Percentiles rank a stretch among this genome's conserved stretches.
phyloP scores from a whole-genome alignment of 2,113 vertebrate genomes.

The Corythaixoides concolor region DNA sequence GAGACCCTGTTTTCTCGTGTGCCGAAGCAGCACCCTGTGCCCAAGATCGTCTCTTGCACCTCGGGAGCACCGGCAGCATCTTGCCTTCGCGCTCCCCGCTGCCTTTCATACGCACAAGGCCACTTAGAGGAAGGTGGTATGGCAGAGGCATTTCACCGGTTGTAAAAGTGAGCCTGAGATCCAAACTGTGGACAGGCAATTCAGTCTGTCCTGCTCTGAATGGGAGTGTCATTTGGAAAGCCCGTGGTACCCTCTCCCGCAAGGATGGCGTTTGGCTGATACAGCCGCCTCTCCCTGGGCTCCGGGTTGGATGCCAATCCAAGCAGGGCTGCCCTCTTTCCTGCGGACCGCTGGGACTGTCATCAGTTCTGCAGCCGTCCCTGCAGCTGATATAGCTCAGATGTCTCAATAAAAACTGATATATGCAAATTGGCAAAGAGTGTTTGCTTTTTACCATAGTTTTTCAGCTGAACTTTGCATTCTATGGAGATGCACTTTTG shows the following conservation, averaged over 20 bases:
- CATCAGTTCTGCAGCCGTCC: neutral
- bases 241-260: rapidly evolving
- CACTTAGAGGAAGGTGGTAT: rapidly evolving
- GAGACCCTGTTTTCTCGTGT: rapidly evolving
- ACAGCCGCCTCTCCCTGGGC: neutral
- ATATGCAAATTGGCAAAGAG: constrained; percentile 47
- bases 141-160: rapidly evolving
- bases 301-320: neutral
- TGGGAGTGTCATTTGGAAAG: neutral
- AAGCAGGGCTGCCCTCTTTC: neutral
- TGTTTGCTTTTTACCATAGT: constrained; percentile 37
- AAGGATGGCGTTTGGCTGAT: rapidly evolving
- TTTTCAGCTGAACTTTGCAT: constrained; percentile 60
- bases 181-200: neutral
- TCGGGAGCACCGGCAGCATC: neutral
- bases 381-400: neutral
- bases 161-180: neutral
- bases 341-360: neutral
- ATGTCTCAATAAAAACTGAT: constrained; percentile 43
- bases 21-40: neutral
- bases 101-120: no score
- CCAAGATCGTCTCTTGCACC: neutral
- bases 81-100: neutral
- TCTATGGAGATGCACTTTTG: constrained; percentile 46
- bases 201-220: neutral